phyloP scores from a whole-genome alignment of 2,888 invertebrate species.

The Sepioteuthis lessoniana region DNA sequence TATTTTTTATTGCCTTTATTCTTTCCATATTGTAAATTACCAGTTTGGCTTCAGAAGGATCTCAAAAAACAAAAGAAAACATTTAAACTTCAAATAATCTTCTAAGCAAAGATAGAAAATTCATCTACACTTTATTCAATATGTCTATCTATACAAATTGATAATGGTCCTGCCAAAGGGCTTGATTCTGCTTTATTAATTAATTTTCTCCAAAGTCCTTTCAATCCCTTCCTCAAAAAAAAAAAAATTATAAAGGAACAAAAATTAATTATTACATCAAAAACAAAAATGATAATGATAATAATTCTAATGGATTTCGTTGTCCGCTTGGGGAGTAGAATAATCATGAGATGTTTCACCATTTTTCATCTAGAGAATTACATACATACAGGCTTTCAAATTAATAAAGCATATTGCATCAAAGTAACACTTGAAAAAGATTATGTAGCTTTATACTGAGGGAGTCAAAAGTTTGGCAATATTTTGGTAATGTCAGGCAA shows the following conservation, averaged over 20 bases:
- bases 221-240: background rate
- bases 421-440: too few species aligned
- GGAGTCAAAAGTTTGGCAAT: too few species aligned
- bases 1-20: background rate
- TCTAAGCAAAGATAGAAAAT: background rate
- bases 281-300: too few species aligned
- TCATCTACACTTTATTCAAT: background rate
- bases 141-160: background rate
- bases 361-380: too few species aligned
- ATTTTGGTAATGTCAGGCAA: too few species aligned
- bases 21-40: background rate
- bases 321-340: too few species aligned
- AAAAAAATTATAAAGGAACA: too few species aligned
- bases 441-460: too few species aligned
- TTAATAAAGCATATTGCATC: too few species aligned
- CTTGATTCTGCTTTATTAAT: background rate
- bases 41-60: constrained; percentile 18
- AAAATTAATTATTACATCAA: background rate
- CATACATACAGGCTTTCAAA: too few species aligned
- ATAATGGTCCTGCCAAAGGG: constrained; percentile 6
- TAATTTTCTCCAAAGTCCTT: background rate
- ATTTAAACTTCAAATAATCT: background rate
- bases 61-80: background rate
- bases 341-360: too few species aligned
- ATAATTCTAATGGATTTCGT: too few species aligned